Evolutionary conservation across 2,113 vertebrate genomes (phyloP), one percentile per base, ranked within the genome.

Genomic region (Scomber scombrus): DNA sequence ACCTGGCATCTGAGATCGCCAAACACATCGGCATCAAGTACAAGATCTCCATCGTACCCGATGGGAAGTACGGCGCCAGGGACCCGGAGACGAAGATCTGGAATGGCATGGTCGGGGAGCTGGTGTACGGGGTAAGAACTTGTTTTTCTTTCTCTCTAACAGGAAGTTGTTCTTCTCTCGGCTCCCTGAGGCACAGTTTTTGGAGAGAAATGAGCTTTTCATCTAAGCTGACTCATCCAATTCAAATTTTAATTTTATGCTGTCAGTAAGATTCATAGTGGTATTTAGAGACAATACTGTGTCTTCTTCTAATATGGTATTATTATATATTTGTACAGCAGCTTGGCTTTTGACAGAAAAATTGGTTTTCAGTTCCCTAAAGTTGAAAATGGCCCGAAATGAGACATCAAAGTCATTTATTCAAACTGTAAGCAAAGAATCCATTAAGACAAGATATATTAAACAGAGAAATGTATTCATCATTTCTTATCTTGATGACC

Each of bases 31-130:
- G 98, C 92, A 97, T 99, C 96, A 98, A 98, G 95, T 99, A 99
- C 95, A 98, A 99, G 96, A 98, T 99, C 94, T 97, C 97, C 91
- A 98, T 99, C 90, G 98, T 99, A 65, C 97, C 97, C 19, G 98
- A 99, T 88, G 98, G 98, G 86, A 99, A 99, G 92, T 99, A 99
- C 46, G 98, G 98, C 93, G 98, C 98, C 94, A 95, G 98, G 93
- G 98, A 99, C 93, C 97, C 98, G 88, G 97, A 99, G 90, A 99
- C 98, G 77, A 99, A 99, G 96, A 99, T 99, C 94, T 99, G 98
- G 98, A 99, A 99, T 90, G 98, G 98, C 89, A 99, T 99, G 98
- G 98, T 99, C 88, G 98, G 98, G 96, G 98, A 99, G 93, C 98
- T 99, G 96, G 98, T 99, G 90, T 99, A 99, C 94, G 98, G 98